These are phyloP conservation scores for Ophion slaviceki DNA, from an alignment of 2,888 invertebrate genomes.

Conservation along the genomic window DNA sequence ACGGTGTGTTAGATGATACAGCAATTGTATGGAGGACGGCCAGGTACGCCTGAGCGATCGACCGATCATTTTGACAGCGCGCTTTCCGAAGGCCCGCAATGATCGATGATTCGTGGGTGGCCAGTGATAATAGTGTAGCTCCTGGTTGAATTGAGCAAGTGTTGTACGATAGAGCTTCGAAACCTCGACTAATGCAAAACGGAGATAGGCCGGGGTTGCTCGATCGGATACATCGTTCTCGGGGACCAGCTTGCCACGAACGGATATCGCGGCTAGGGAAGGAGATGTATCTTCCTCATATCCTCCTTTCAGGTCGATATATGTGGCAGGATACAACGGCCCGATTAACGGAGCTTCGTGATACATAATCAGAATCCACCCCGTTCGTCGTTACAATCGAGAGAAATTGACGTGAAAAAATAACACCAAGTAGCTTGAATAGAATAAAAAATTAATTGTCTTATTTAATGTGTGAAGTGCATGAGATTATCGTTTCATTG, in stretches of 20 bases:
- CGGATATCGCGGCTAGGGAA: slow-evolving; percentile 60
- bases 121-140: slow-evolving; percentile 68
- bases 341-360: slow-evolving; percentile 34
- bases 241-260: slow-evolving; percentile 50
- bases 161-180: slow-evolving; percentile 31
- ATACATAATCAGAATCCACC: slow-evolving; percentile 45
- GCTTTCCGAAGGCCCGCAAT: slow-evolving; percentile 72
- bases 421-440: neutral
- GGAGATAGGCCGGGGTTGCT: slow-evolving; percentile 59
- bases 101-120: slow-evolving; percentile 78
- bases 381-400: slow-evolving; percentile 32
- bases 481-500: too few relatives aligned
- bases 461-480: too few relatives aligned
- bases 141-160: slow-evolving; percentile 54
- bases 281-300: slow-evolving; percentile 52
- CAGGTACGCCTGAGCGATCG: slow-evolving; percentile 41
- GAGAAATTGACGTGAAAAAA: slow-evolving; percentile 11
- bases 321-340: slow-evolving; percentile 30
- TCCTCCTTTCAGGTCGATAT: slow-evolving; percentile 30
- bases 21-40: slow-evolving; percentile 41
- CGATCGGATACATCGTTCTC: slow-evolving; percentile 60
- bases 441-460: neutral
- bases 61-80: slow-evolving; percentile 55
- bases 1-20: slow-evolving; percentile 45
- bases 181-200: slow-evolving; percentile 63